Base-by-base conservation (phyloP, 2,797 vertebrate species). In the Cetoscarus ocellatus region DNA sequence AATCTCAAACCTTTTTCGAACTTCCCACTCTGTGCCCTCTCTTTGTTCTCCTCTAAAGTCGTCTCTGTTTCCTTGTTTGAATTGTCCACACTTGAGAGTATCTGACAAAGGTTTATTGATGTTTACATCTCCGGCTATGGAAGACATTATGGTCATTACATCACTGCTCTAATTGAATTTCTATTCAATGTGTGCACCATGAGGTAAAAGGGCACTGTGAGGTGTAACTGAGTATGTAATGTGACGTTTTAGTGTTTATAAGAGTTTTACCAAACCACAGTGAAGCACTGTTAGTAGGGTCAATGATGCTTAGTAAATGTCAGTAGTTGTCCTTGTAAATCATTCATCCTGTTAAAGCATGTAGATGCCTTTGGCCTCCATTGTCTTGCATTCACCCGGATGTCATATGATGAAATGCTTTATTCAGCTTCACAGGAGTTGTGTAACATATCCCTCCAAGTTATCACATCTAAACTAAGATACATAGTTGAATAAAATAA, bases 101-200 rank as follows among this genome's bases (percentile, higher is more conserved):
- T 77, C 67, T 43, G 60, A 75, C 77, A 56, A 70, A 86, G 66
- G 17, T 75, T 66, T 77, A 78, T 77, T 81, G 79, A 79, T 79
- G 82, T 81, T 75, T 83, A 78, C 54, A 67, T 82, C 67, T 78
- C 69, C 72, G 53, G 63, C 56, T 63, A 34, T 70, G 60, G 53
- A 79, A 77, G 59, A 58, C 55, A 79, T 77, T 63, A 8, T 40
- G 67, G 54, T 84, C 74, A 80, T 82, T 78, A 70, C 61, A 39
- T n/a, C 39, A 52, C 45, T 34, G 49, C 54, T 72, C 38, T 82
- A 61, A 67, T 66, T 72, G 61, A 80, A 75, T 85, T 81, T 62
- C 65, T 60, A 77, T 68, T 77, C 78, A 75, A 67, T 67, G 63
- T 72, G 47, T 45, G 80, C 11, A n/a, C 47, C 55, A n/a, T 14